Percentiles rank a stretch among this genome's conserved stretches.
Conservation (phyloP, 2,888 invertebrate genomes). For the Seira musarum region DNA sequence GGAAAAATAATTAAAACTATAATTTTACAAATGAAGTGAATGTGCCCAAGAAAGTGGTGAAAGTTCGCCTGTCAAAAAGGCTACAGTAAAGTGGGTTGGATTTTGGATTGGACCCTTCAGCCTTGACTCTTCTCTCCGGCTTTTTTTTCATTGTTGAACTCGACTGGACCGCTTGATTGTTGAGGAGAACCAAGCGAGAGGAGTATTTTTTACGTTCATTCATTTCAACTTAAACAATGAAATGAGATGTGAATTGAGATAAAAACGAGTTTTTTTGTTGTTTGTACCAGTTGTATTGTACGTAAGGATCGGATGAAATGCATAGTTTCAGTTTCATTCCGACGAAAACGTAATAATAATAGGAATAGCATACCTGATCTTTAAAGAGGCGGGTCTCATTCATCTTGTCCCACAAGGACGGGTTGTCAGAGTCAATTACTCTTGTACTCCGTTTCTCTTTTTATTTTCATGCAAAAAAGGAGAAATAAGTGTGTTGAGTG, state of each 20-base stretch:
- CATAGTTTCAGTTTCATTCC: too few relatives aligned
- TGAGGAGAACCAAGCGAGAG: too few relatives aligned
- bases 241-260: neutral
- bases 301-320: too few relatives aligned
- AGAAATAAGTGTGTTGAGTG: neutral
- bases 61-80: neutral
- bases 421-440: neutral
- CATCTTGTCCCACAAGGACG: slow-evolving; percentile 4
- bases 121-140: neutral
- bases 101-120: neutral
- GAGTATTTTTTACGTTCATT: too few relatives aligned
- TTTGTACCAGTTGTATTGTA: too few relatives aligned
- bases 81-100: neutral
- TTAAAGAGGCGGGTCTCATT: slow-evolving; percentile 10
- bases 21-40: too few relatives aligned
- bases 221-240: neutral
- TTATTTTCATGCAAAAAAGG: neutral
- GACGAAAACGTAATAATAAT: too few relatives aligned
- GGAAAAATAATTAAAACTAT: too few relatives aligned
- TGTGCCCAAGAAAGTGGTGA: neutral
- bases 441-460: neutral
- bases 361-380: neutral
- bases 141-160: neutral
- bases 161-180: neutral
- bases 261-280: neutral